Evolutionary conservation across 2,797 vertebrate genomes (phyloP).

Genomic region (Phyllotis vaccarum): DNA sequence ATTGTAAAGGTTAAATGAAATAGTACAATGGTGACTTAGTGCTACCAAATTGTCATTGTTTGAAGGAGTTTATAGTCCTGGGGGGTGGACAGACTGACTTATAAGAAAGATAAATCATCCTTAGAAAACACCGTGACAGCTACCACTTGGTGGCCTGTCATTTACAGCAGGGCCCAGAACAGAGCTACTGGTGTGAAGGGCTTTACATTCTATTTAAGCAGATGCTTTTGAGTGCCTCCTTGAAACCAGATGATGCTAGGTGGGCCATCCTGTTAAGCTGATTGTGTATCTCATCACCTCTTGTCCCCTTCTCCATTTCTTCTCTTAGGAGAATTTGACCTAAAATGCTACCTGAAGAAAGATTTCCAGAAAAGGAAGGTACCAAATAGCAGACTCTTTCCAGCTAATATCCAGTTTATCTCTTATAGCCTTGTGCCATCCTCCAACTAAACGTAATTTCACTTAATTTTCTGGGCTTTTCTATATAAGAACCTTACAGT

Average conservation of each 20-base stretch:
- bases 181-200: not conserved
- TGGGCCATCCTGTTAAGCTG: conserved; percentile 19
- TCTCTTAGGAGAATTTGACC: conserved; percentile 56
- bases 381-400: conserved; percentile 30
- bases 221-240: not conserved
- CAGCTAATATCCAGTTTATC: conserved; percentile 46
- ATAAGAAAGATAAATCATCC: not conserved
- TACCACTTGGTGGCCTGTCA: not conserved
- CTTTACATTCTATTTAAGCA: not conserved
- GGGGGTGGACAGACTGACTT: too few species aligned
- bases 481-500: conserved; percentile 27
- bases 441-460: conserved; percentile 64
- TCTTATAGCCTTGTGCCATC: conserved; percentile 25
- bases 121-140: conserved; percentile 12
- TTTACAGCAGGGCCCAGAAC: not conserved
- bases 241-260: conserved; percentile 6
- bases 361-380: conserved; percentile 54
- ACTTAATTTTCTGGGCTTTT: conserved; percentile 55
- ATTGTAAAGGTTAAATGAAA: conserved; percentile 23
- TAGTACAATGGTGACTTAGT: not conserved
- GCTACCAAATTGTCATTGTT: not conserved
- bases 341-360: conserved; percentile 69
- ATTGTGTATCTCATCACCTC: not conserved
- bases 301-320: not conserved
- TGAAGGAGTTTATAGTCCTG: not conserved